These are phyloP conservation scores for Neopipo cinnamomea DNA, from an alignment of 2,113 vertebrate species.

Conservation along the genomic window DNA sequence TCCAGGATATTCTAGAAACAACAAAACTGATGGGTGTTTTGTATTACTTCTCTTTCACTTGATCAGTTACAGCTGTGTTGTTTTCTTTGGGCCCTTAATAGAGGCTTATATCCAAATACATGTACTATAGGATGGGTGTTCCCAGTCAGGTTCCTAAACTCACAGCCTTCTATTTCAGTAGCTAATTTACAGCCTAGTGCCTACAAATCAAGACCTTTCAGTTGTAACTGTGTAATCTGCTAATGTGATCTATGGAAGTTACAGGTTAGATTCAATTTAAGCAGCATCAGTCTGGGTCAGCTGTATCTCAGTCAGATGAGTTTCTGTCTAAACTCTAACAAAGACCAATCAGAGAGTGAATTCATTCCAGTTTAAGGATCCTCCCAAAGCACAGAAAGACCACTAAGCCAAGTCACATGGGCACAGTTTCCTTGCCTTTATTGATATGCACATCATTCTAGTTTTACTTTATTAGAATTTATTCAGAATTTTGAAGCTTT, in stretches of 20 bases:
- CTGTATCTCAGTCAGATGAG: background rate
- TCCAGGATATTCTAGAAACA: background rate
- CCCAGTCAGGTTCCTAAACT: background rate
- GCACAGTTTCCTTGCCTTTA: background rate
- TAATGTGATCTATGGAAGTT: background rate
- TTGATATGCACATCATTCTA: background rate
- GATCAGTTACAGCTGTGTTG: background rate
- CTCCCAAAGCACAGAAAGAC: background rate
- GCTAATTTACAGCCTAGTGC: background rate
- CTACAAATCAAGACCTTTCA: background rate
- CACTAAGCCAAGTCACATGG: background rate
- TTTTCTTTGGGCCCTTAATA: background rate
- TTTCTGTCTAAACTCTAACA: background rate
- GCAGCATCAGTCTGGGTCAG: background rate
- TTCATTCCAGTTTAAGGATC: background rate
- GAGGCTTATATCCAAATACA: background rate
- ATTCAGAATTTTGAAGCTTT: background rate
- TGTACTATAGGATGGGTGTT: background rate
- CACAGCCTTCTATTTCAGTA: background rate
- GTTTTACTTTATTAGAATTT: background rate
- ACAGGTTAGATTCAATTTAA: background rate
- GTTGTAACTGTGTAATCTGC: background rate
- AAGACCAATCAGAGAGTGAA: background rate
- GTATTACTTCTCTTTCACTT: background rate
- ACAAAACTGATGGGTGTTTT: background rate